Evolutionary conservation across 1,140 invertebrate species (phyloP).

Genomic region (Penaeus vannamei): DNA sequence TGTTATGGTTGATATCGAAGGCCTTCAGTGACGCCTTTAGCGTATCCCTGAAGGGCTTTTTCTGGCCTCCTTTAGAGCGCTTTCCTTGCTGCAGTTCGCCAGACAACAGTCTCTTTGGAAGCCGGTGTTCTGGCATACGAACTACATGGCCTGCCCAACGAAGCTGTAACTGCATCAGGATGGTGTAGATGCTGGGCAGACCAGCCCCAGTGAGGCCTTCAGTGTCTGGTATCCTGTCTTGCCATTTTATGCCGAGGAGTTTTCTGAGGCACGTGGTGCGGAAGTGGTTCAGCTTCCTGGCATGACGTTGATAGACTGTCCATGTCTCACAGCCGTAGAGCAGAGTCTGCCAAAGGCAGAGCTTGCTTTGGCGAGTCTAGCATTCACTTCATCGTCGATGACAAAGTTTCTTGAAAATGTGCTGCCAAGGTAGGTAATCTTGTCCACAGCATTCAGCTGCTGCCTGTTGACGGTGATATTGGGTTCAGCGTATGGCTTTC

Average conservation of each 20-base stretch:
- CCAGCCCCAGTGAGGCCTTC: not conserved
- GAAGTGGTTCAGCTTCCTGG: not conserved
- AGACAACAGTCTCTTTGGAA: not conserved
- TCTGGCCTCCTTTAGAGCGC: not conserved
- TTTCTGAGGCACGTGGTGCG: too few species aligned
- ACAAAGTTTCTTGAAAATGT: too few species aligned
- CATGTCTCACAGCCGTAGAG: constrained; percentile 5
- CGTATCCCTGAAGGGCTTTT: not conserved
- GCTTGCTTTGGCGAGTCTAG: constrained; percentile 4
- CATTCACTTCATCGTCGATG: not conserved
- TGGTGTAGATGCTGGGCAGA: constrained; percentile 10
- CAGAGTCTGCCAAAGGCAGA: not conserved
- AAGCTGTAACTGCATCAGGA: constrained; percentile 6
- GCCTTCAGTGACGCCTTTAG: not conserved
- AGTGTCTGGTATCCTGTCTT: not conserved
- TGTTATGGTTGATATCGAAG: not conserved
- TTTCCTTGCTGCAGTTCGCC: not conserved
- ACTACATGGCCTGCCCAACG: constrained; percentile 5
- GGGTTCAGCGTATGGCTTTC: too few species aligned
- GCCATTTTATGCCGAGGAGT: constrained; percentile 10
- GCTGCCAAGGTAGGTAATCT: too few species aligned
- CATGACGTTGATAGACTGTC: constrained; percentile 5
- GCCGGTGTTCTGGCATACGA: constrained; percentile 3
- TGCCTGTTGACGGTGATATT: too few species aligned
- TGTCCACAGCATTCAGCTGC: too few species aligned